Evolutionary conservation across 37 sponge, comb jelly and placozoan genomes (phyloP), one percentile per base, ranked within the genome.

Genomic region (Axinella damicornis): DNA sequence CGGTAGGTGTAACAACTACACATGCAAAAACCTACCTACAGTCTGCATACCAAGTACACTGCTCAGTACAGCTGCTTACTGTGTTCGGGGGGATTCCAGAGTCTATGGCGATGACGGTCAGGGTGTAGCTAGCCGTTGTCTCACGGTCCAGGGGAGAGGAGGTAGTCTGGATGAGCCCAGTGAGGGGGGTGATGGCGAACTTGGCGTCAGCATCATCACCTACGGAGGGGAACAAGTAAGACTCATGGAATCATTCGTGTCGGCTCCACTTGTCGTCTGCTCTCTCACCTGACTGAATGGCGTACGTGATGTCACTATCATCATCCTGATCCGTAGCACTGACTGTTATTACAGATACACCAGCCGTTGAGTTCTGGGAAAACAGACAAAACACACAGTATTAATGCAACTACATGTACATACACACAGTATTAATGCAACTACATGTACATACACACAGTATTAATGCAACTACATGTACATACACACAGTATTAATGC

Each of bases 161-260:
- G 39, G 81, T 80, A 9, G 81, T 71, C 38, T 64, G 68, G 27
- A 79, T 74, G 28, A 64, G 19, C 0, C 87, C 87, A 55, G 81
- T 63, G 19, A 16, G 34, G 1, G 63, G 2, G 71, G 71, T 72
- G 20, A 86, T 71, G 31, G 31, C 13, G 65, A 79, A 86, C 73
- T 71, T 79, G 19, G 22, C 21, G 22, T 9, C 32, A 5, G 28
- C 4, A 62, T 77, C 77, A 77, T 77, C 77, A 62, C 77, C 77
- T 77, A 39, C 2, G 11, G 36, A 2, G 16, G 20, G 72, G 33
- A 32, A n/a, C n/a, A n/a, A n/a, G n/a, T n/a, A n/a, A n/a, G n/a
- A n/a, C n/a, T n/a, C n/a, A n/a, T n/a, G n/a, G n/a, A n/a, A n/a
- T n/a, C n/a, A n/a, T n/a, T n/a, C n/a, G n/a, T n/a, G n/a, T n/a